Conservation (phyloP, 2,113 vertebrate genomes). For the Cettia cetti region DNA sequence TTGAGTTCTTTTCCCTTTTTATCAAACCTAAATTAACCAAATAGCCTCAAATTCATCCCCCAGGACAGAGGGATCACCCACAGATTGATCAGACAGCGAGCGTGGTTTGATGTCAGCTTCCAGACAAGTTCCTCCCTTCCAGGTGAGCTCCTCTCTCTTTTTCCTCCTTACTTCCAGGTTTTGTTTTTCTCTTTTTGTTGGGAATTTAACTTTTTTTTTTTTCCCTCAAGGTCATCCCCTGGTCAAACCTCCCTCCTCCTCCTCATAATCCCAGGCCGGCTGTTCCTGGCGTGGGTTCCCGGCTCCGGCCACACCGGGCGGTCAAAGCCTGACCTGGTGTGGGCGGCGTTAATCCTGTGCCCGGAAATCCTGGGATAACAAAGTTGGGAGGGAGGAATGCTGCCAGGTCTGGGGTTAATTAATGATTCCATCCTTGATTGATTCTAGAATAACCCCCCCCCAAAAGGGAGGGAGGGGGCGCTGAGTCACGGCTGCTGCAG, state of each 20-base stretch:
- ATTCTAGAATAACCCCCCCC: not conserved
- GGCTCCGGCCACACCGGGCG: not conserved
- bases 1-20: not conserved
- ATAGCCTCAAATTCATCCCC: not conserved
- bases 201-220: not conserved
- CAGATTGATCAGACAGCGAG: rapidly evolving
- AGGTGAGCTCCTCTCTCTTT: too few relatives aligned
- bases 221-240: not conserved
- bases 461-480: not conserved
- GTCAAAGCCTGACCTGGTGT: not conserved
- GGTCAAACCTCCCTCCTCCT: not conserved
- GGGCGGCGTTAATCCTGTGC: not conserved
- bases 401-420: not conserved
- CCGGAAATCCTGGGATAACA: not conserved
- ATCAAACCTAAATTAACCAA: not conserved
- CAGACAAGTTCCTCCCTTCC: not conserved
- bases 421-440: not conserved
- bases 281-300: not conserved
- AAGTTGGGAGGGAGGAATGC: not conserved
- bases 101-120: rapidly evolving
- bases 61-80: not conserved
- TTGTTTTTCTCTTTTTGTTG: not conserved
- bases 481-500: not conserved
- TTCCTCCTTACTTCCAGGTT: not conserved
- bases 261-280: not conserved